Evolutionary conservation across 2,113 vertebrate species (phyloP).

Genomic region (Mesoclemmys tuberculata): DNA sequence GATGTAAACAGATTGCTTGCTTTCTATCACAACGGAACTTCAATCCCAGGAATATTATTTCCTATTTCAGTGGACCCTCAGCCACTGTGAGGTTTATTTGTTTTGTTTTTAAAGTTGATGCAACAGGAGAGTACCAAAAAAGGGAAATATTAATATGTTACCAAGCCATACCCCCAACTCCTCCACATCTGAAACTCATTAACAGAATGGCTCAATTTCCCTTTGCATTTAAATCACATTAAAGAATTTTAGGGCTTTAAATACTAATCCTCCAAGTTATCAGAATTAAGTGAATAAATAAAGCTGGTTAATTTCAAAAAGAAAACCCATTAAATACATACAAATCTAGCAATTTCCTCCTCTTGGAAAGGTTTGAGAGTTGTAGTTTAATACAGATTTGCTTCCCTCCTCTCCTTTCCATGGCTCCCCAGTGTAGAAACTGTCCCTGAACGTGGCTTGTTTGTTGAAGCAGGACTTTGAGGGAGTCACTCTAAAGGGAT

Average conservation of each 20-base stretch:
- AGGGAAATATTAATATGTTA: not conserved
- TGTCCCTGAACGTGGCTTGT: not conserved
- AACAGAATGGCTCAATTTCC: not conserved
- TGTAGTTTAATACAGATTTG: not conserved
- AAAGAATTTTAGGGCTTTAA: not conserved
- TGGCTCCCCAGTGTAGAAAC: not conserved
- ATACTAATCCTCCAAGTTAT: not conserved
- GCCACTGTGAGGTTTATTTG: fast-evolving
- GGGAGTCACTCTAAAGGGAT: not conserved
- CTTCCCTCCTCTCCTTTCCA: not conserved
- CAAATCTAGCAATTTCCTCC: not conserved
- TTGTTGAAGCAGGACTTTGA: not conserved
- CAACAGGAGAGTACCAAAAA: not conserved
- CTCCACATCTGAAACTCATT: fast-evolving
- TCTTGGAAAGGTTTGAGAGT: not conserved
- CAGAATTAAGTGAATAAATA: not conserved
- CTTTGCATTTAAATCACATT: not conserved
- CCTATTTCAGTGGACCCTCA: not conserved
- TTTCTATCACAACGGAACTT: not conserved
- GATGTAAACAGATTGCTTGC: not conserved
- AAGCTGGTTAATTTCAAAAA: not conserved
- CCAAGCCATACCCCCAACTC: not conserved
- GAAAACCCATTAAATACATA: not conserved
- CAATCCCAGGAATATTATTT: not conserved
- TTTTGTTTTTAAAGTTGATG: not conserved